These are phyloP conservation scores for Amphipoea lucens DNA, from an alignment of 2,888 invertebrate genomes.

Conservation along the genomic window DNA sequence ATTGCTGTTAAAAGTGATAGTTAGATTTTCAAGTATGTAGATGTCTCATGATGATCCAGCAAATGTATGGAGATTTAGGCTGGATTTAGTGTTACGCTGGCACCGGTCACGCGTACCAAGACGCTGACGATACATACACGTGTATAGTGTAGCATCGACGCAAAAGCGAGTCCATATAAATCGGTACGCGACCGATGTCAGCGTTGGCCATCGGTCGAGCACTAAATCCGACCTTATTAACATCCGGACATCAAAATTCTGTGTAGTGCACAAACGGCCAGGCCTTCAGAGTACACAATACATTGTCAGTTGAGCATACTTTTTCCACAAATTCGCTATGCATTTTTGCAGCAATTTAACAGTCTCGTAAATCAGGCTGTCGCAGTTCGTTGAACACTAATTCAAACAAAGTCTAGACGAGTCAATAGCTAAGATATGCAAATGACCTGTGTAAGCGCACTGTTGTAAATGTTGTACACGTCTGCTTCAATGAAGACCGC, in stretches of 20 bases:
- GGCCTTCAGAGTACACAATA: constrained; percentile 16
- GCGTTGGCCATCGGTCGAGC: background rate
- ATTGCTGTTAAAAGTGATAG: background rate
- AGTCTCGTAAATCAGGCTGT: constrained; percentile 73
- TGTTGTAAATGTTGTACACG: constrained; percentile 70
- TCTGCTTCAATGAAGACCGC: constrained; percentile 48
- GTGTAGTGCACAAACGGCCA: background rate
- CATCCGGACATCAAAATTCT: background rate
- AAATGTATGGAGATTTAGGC: background rate
- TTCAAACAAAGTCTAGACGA: constrained; percentile 82
- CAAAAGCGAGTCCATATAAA: background rate
- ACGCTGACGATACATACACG: background rate
- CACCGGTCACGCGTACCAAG: too few species aligned
- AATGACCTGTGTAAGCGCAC: constrained; percentile 75
- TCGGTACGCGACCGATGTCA: background rate
- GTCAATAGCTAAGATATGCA: constrained; percentile 83
- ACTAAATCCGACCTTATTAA: background rate
- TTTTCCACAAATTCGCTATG: constrained; percentile 54
- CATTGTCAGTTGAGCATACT: constrained; percentile 30
- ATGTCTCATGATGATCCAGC: background rate
- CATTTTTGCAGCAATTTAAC: constrained; percentile 64
- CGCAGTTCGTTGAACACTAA: constrained; percentile 79
- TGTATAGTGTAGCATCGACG: background rate
- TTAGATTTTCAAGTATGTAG: background rate
- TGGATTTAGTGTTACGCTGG: background rate